Evolutionary conservation across 2,888 invertebrate species (phyloP).

Genomic region (Dryobotodes eremita): DNA sequence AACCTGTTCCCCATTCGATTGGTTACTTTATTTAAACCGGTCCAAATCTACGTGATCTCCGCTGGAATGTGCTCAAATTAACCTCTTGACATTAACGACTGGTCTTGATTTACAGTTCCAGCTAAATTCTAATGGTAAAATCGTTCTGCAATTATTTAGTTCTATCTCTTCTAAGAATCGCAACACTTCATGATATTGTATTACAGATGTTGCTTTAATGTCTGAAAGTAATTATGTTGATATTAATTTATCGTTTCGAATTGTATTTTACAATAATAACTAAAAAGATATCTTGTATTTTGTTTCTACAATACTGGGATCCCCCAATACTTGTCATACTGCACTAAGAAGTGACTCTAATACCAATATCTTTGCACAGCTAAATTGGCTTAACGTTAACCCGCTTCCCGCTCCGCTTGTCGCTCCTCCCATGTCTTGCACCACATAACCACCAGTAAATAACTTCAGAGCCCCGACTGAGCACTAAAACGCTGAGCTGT

Average conservation of each 20-base stretch:
- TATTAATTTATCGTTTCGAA: constrained; percentile 8
- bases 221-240: constrained; percentile 25
- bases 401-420: neutral
- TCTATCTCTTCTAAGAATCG: constrained; percentile 34
- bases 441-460: constrained; percentile 75
- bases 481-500: constrained; percentile 79
- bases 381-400: neutral
- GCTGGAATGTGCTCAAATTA: constrained; percentile 60
- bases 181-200: constrained; percentile 29
- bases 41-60: constrained; percentile 45
- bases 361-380: neutral
- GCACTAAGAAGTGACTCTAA: neutral
- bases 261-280: neutral
- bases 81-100: constrained; percentile 64
- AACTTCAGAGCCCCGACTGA: constrained; percentile 78
- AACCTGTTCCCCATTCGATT: constrained; percentile 20
- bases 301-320: neutral
- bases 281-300: neutral
- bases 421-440: constrained; percentile 26
- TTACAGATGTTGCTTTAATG: constrained; percentile 17
- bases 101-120: constrained; percentile 45
- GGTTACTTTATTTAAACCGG: constrained; percentile 38
- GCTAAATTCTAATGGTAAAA: constrained; percentile 51
- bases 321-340: neutral
- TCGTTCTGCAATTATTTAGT: constrained; percentile 39